Conservation (phyloP, 2,888 invertebrate genomes). For the Caenorhabditis imperialis region DNA sequence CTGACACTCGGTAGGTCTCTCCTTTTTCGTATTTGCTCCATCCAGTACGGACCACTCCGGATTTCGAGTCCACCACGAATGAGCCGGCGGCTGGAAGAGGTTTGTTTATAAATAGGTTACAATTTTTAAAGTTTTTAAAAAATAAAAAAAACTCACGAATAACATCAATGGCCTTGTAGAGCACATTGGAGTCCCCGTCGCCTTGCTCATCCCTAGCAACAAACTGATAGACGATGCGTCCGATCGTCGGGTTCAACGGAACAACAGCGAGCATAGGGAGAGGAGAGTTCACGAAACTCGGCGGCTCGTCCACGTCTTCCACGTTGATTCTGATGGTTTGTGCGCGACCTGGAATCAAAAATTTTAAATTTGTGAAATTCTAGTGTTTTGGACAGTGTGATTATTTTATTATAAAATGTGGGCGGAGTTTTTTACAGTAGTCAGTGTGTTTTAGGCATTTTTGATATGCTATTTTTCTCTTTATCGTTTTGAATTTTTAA, state of each 20-base stretch:
- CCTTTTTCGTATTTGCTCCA: constrained; percentile 64
- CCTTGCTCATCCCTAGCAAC: constrained; percentile 96
- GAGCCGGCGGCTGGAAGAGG: constrained; percentile 67
- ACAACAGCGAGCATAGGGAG: constrained; percentile 88
- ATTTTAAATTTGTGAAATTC: too few relatives aligned
- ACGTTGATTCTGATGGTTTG: constrained; percentile 64
- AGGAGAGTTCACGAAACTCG: constrained; percentile 96
- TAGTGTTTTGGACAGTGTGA: too few relatives aligned
- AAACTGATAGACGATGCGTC: constrained; percentile 80
- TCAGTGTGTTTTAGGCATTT: too few relatives aligned
- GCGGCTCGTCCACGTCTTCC: constrained; percentile 86
- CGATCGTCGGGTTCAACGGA: constrained; percentile 69
- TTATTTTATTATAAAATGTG: too few relatives aligned
- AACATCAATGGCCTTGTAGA: constrained; percentile 73
- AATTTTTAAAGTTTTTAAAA: constrained; percentile 7
- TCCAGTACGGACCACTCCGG: constrained; percentile 72
- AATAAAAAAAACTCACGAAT: constrained; percentile 66
- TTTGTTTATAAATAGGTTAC: neutral
- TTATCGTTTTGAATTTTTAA: too few relatives aligned
- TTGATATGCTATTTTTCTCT: too few relatives aligned
- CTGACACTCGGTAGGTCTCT: constrained; percentile 63
- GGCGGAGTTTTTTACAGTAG: too few relatives aligned
- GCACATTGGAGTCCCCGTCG: constrained; percentile 79
- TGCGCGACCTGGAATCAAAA: constrained; percentile 50
- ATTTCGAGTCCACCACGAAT: constrained; percentile 70